Evolutionary conservation across 2,797 vertebrate genomes (phyloP), one percentile per base, ranked within the genome.

Genomic region (Centropyge bicolor): DNA sequence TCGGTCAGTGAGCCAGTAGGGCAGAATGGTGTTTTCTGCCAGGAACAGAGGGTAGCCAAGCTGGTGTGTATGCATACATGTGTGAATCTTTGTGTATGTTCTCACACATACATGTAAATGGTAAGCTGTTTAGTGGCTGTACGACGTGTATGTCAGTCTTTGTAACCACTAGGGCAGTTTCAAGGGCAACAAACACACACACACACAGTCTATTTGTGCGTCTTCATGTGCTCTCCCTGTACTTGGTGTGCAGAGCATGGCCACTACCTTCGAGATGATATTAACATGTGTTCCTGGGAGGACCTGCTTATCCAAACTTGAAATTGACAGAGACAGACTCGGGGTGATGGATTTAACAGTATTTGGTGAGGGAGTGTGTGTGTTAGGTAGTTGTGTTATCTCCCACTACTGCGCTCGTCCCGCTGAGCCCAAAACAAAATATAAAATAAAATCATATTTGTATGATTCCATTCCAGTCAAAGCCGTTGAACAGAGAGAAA

Each of bases 1-100:
- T 92, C 69, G 80, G 87, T 90, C 88, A 91, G 83, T 78, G 86
- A 90, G 87, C 78, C 84, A 85, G 81, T 85, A 35, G 84, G 81
- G 86, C 84, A 86, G 77, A 80, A 86, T 74, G 8, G 77, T 60
- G 62, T 70, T 80, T 83, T 61, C 64, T 81, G 87, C 88, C 90
- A 92, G 81, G 66, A 85, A 57, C 82, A 78, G 83, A 80, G 84
- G 77, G 74, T 0, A 49, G 74, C 73, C 85, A 90, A 83, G 82
- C 76, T 89, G 86, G 80, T 87, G 84, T 81, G 70, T 68, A 60
- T 76, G 65, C 59, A 75, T 68, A 27, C 38, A 45, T 75, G 69
- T 43, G 63, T 81, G 65, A 67, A 14, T 51, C 20, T 66, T 36
- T 72, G 66, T 70, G 27, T 79, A 5, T 52, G 70, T 72, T 76